Percentiles rank a stretch among this genome's conserved stretches.
Evolutionary conservation across 35 echinoderm and acorn worm species (phyloP).

Genomic region (Hemicentrotus pulcherrimus): DNA sequence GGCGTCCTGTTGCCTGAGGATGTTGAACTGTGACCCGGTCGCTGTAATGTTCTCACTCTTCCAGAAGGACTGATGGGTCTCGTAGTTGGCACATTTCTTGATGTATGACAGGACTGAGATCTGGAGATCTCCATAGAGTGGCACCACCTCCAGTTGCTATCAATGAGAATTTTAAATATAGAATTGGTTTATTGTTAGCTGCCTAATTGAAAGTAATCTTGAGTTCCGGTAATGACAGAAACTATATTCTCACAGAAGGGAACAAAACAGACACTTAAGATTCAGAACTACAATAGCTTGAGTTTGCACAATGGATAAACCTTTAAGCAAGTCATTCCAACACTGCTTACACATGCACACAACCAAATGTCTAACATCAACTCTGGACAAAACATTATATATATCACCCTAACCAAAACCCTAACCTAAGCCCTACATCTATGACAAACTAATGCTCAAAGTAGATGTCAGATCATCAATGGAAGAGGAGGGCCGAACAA

Average conservation of each 20-base stretch:
- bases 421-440: no score
- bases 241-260: no score
- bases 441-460: no score
- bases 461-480: neutral
- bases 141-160: constrained; percentile 85
- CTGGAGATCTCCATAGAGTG: constrained; percentile 88
- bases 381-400: no score
- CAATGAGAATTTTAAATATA: neutral
- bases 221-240: no score
- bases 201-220: neutral
- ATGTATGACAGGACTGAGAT: constrained; percentile 83
- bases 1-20: constrained; percentile 57
- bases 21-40: constrained; percentile 72
- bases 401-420: no score
- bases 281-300: no score
- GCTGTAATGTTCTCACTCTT: constrained; percentile 47
- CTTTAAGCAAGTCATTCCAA: no score
- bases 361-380: no score
- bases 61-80: constrained; percentile 78
- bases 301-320: no score
- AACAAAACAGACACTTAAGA: no score
- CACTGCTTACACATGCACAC: no score
- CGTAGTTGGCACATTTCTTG: constrained; percentile 81
- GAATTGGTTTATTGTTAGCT: neutral
- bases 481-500: neutral